Conservation (phyloP, 2,888 invertebrate species). For the Chaitophorus viminalis region DNA sequence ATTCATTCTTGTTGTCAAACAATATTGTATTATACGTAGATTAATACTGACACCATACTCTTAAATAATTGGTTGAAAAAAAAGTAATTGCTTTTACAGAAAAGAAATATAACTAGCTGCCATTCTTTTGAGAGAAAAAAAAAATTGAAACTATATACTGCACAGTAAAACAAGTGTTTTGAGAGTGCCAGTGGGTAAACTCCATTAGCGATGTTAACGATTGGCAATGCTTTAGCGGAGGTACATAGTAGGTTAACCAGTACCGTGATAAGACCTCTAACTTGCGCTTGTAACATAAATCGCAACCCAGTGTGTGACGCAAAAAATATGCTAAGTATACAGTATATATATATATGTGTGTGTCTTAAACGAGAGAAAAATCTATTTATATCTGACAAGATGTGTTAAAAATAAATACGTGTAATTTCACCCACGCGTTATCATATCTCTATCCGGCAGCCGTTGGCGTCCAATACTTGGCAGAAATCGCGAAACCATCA, state of each 20-base stretch:
- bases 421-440: not conserved
- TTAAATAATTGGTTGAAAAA: too few species aligned
- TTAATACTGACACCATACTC: too few species aligned
- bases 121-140: too few species aligned
- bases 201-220: conserved; percentile 49
- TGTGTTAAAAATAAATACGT: not conserved
- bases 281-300: conserved; percentile 11
- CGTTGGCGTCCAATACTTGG: too few species aligned
- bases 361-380: not conserved
- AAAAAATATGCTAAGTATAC: conserved; percentile 15
- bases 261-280: conserved; percentile 26
- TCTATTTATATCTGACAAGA: not conserved
- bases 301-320: not conserved
- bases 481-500: too few species aligned
- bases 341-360: too few species aligned
- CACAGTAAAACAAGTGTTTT: not conserved
- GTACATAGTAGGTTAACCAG: not conserved
- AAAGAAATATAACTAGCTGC: too few species aligned
- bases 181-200: not conserved
- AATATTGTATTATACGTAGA: too few species aligned
- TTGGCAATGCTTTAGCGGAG: conserved; percentile 12
- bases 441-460: too few species aligned
- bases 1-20: too few species aligned
- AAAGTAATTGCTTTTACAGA: too few species aligned
- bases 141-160: not conserved